These are phyloP conservation scores for Tetragnatha montana DNA, from an alignment of 2,888 invertebrate species.

Conservation along the genomic window DNA sequence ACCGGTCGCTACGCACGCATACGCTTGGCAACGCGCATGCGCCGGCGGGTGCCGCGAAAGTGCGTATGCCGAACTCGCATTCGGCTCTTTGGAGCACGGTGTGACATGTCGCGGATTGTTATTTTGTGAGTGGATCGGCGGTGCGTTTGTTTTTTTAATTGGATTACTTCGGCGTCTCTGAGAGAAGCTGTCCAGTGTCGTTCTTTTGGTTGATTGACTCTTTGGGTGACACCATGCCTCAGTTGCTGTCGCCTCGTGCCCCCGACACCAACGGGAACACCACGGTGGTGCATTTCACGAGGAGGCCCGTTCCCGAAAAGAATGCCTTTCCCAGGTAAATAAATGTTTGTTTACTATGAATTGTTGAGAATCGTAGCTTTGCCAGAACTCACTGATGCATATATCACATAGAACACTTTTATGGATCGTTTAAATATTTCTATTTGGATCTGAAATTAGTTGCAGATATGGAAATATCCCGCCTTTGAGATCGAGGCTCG, in stretches of 20 bases:
- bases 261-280: slow-evolving; percentile 20
- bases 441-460: too few species aligned
- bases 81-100: not conserved
- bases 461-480: too few species aligned
- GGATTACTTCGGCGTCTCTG: too few species aligned
- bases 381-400: too few species aligned
- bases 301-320: slow-evolving; percentile 37
- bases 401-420: too few species aligned
- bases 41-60: slow-evolving; percentile 5
- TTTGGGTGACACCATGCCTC: slow-evolving; percentile 46
- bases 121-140: too few species aligned
- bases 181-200: not conserved
- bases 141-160: not conserved
- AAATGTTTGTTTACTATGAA: not conserved
- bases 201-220: not conserved
- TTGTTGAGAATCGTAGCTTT: not conserved
- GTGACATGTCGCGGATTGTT: too few species aligned
- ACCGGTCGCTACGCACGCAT: slow-evolving; percentile 52
- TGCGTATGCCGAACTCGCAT: slow-evolving; percentile 3
- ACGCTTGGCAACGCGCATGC: slow-evolving; percentile 57
- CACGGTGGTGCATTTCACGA: slow-evolving; percentile 2
- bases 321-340: slow-evolving; percentile 49
- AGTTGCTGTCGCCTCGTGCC: slow-evolving; percentile 43
- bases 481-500: too few species aligned
- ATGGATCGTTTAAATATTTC: too few species aligned